Base-by-base conservation (phyloP, 2,888 invertebrate species). In the Agonopterix subpropinquella region DNA sequence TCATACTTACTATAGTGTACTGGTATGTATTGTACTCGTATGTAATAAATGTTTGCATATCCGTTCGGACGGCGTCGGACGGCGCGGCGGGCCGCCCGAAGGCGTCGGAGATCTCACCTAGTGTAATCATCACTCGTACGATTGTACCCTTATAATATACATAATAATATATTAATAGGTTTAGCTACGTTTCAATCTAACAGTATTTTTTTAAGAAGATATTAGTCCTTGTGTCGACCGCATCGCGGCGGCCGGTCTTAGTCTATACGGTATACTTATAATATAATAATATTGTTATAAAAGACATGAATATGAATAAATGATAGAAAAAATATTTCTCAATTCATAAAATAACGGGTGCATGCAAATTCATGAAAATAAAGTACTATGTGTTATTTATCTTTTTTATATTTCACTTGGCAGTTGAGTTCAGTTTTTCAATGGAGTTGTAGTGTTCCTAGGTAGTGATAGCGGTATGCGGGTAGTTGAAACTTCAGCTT, bases 191-290 rank as follows among this genome's bases (percentile, higher is more conserved):
- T 88, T 87, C 88, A 86, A 87, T 87, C 87, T 88, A 88, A 88
- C 87, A 87, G 88, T 88, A 88, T 88, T 88, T 88, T 88, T 88
- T 86, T 88, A 88, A 87, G 82, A 87, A 87, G 87, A 88, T 88
- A 88, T 88, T 87, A 87, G 87, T 83, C 84, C 85, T 85, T 70
- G 83, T 85, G 87, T 60, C 71, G 79, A 62, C 73, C 73, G 79
- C 74, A 54, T 66, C 73, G 76, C 74, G 77, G 77, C 70, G 77
- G 59, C 79, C 73, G 80, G 77, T 67, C 73, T 77, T 86, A 86
- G 85, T 73, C 76, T 83, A 72, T 86, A 87, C 75, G 73, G 75
- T 86, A 83, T 83, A 86, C 79, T 79, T 80, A 82, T 78, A 81
- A 9, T 45, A 13, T 28, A 28, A 44, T 76, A 65, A 71, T 79